A percentile compares a stretch with the other conserved stretches of the same genome.
These are phyloP conservation scores for Dinomys branickii DNA, from an alignment of 2,113 vertebrate species.

Conservation along the genomic window DNA sequence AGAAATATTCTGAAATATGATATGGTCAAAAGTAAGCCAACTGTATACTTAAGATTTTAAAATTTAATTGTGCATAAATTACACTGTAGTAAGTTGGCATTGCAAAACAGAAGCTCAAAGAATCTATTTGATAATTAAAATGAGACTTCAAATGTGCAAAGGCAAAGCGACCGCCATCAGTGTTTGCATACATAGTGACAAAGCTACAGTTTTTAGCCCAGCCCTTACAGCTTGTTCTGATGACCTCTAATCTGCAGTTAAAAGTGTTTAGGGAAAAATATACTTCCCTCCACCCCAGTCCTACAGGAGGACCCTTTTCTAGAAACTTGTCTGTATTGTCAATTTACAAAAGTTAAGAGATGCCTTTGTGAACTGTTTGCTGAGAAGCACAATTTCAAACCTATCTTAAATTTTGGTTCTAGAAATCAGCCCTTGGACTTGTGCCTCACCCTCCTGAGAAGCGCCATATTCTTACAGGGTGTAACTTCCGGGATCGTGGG, in stretches of 20 bases:
- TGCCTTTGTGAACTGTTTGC: constrained; percentile 12
- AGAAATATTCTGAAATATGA: constrained; percentile 35
- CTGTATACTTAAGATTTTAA: neutral
- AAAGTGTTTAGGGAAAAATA: neutral
- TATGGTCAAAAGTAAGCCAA: neutral
- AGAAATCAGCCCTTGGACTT: constrained; percentile 25
- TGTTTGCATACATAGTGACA: neutral
- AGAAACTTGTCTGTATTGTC: neutral
- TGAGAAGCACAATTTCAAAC: neutral
- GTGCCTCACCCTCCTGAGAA: neutral
- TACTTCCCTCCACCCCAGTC: neutral
- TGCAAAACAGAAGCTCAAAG: neutral
- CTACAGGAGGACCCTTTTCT: neutral
- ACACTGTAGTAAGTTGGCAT: neutral
- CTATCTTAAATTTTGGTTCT: neutral
- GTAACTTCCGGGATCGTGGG: constrained; percentile 42
- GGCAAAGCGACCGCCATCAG: neutral
- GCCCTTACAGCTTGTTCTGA: neutral
- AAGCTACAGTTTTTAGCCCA: neutral
- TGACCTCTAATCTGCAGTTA: neutral
- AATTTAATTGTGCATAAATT: neutral
- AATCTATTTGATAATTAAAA: neutral
- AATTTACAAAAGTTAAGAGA: neutral
- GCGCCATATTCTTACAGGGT: neutral
- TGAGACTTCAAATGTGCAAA: neutral